A percentile compares a stretch with the other conserved stretches of the same genome.
Evolutionary conservation across 2,888 invertebrate species (phyloP).

Genomic region (Pristionchus exspectatus): DNA sequence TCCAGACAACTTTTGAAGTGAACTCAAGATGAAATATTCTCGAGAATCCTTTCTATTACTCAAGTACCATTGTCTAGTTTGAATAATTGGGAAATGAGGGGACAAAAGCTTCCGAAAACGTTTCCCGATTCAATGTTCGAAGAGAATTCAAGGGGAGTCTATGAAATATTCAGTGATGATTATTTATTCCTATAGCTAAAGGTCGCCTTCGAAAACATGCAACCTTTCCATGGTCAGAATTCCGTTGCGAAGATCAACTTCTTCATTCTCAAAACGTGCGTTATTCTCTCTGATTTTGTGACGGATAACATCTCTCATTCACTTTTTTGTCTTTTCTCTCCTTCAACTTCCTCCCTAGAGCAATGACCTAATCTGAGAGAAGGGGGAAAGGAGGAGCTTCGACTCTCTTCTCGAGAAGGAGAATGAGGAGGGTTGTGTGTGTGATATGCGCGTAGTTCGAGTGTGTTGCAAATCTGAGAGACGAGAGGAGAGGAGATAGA

Average conservation of each 20-base stretch:
- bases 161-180: slow-evolving; percentile 10
- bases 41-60: background rate
- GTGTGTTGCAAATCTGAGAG: slow-evolving; percentile 41
- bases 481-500: slow-evolving; percentile 13
- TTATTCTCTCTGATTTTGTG: background rate
- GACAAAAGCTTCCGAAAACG: background rate
- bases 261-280: background rate
- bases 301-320: slow-evolving; percentile 28
- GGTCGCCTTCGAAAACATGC: slow-evolving; percentile 4
- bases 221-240: background rate
- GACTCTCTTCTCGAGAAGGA: slow-evolving; percentile 17
- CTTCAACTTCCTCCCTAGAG: slow-evolving; percentile 41
- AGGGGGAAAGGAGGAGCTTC: background rate
- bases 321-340: slow-evolving; percentile 15
- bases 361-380: slow-evolving; percentile 48
- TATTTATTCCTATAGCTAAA: background rate
- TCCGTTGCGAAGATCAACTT: background rate
- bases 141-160: background rate
- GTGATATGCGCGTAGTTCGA: slow-evolving; percentile 28
- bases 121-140: slow-evolving; percentile 5
- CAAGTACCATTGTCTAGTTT: background rate
- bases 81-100: slow-evolving; percentile 9
- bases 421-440: background rate
- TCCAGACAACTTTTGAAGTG: slow-evolving; percentile 14
- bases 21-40: background rate